Conservation (phyloP, 2,888 invertebrate genomes). For the Trisateles emortualis region DNA sequence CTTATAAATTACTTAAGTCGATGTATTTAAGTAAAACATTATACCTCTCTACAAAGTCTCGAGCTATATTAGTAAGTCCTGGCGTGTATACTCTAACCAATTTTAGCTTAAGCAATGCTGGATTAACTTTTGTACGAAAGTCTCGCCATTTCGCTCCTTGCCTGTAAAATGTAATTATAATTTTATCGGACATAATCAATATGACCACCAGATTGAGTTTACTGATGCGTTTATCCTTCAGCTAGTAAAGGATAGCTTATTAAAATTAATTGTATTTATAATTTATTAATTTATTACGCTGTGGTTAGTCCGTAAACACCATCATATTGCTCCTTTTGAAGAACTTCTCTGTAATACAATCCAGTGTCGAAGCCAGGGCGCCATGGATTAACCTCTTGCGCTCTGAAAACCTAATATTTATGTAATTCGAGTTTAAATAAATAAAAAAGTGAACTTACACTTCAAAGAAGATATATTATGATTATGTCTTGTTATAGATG, state of each 20-base stretch:
- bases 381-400: conserved; percentile 73
- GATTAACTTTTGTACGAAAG: conserved; percentile 89
- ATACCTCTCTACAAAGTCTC: conserved; percentile 71
- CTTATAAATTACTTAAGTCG: no score
- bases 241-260: no score
- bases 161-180: conserved; percentile 54
- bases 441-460: no score
- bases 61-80: conserved; percentile 80
- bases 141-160: conserved; percentile 90
- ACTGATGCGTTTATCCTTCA: no score
- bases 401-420: conserved; percentile 64
- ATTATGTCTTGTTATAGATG: no score
- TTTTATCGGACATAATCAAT: no score
- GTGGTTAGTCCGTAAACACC: conserved; percentile 73
- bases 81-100: conserved; percentile 82
- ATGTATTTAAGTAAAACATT: neutral
- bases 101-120: conserved; percentile 89
- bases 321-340: conserved; percentile 64
- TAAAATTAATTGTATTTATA: neutral
- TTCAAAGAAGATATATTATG: no score
- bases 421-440: neutral
- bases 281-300: conserved; percentile 61
- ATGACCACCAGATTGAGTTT: no score
- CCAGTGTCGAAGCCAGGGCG: conserved; percentile 75
- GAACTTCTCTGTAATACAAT: conserved; percentile 69